Evolutionary conservation across 2,888 invertebrate species (phyloP).

Genomic region (Campoplex capitator): DNA sequence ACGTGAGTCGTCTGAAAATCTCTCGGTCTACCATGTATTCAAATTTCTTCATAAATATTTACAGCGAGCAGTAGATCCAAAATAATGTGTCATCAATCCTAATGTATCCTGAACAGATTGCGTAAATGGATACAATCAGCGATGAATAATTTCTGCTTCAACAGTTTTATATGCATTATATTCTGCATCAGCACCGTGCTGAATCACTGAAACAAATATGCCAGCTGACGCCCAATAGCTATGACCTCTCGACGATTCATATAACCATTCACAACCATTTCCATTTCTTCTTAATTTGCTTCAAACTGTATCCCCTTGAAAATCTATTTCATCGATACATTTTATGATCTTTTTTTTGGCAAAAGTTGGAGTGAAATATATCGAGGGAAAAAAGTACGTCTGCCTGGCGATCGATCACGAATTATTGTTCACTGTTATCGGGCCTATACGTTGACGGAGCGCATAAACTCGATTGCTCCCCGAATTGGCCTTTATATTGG

Average conservation of each 20-base stretch:
- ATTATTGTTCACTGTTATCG: slow-evolving; percentile 42
- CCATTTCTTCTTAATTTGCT: not conserved
- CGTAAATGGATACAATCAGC: not conserved
- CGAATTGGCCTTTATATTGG: slow-evolving; percentile 40
- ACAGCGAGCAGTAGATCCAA: not conserved
- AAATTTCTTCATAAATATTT: slow-evolving; percentile 30
- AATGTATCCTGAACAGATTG: slow-evolving; percentile 14
- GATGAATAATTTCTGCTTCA: not conserved
- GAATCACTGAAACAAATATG: not conserved
- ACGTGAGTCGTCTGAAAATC: not conserved
- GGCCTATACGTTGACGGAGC: slow-evolving; percentile 25
- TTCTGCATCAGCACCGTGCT: no score
- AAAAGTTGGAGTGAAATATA: not conserved
- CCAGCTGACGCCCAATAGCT: not conserved
- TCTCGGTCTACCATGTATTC: not conserved
- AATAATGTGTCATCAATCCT: not conserved
- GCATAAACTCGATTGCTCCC: slow-evolving; percentile 46
- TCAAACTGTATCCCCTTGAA: not conserved
- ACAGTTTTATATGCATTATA: not conserved
- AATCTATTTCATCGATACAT: slow-evolving; percentile 15
- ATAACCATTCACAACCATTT: not conserved
- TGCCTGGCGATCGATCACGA: slow-evolving; percentile 10
- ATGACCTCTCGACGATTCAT: not conserved
- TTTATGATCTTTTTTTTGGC: not conserved
- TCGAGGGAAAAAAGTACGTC: not conserved